A percentile compares a stretch with the other conserved stretches of the same genome.
Conservation (phyloP, 2,888 invertebrate species). For the Luffia ferchaultella region DNA sequence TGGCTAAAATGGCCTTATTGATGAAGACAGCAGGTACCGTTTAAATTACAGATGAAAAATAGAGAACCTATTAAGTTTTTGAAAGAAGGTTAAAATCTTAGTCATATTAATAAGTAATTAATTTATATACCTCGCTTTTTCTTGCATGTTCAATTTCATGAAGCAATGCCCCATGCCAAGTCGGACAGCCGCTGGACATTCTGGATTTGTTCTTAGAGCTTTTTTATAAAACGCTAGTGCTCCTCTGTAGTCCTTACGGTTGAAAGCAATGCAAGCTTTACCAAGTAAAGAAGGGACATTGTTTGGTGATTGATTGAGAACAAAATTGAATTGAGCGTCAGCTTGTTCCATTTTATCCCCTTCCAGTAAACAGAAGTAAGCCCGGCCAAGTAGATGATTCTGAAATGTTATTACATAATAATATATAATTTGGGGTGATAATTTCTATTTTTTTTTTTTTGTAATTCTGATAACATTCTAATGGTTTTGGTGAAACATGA, state of each 20-base stretch:
- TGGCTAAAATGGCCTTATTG: no score
- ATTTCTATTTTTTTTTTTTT: not conserved
- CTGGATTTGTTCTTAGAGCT: constrained; percentile 94
- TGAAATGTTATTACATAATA: constrained; percentile 38
- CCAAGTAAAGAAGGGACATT: constrained; percentile 97
- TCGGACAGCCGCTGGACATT: constrained; percentile 95
- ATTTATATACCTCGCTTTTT: constrained; percentile 81
- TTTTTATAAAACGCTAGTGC: constrained; percentile 98
- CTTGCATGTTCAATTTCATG: constrained; percentile 92
- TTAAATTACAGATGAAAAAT: no score
- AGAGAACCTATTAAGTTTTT: no score
- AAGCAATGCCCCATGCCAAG: constrained; percentile 99
- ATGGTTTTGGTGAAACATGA: no score
- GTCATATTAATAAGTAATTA: no score
- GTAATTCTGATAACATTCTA: no score
- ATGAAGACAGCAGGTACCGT: no score
- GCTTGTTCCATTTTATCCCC: constrained; percentile 99
- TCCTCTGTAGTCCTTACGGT: constrained; percentile 94
- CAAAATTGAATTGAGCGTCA: constrained; percentile 99
- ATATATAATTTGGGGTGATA: no score
- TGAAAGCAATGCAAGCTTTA: constrained; percentile 99
- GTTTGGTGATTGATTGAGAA: constrained; percentile 92
- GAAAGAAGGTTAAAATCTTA: no score
- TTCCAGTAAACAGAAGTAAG: constrained; percentile 97
- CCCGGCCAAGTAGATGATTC: constrained; percentile 97